Conservation (phyloP, 2,113 vertebrate species). For the Sinocyclocheilus rhinocerous region DNA sequence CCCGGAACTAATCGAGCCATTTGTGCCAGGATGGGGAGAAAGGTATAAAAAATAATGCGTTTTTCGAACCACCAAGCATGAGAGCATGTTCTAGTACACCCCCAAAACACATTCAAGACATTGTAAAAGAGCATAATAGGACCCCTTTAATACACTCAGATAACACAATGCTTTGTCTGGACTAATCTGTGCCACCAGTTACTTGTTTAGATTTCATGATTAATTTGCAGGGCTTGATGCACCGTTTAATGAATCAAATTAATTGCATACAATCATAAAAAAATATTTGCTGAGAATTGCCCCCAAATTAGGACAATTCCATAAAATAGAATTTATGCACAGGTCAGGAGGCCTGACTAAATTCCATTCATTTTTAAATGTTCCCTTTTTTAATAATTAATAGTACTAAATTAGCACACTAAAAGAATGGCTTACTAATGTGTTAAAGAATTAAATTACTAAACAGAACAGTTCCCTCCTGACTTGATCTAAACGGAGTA, state of each 20-base stretch:
- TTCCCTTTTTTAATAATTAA: background rate
- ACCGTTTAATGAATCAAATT: background rate
- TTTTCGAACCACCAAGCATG: too few species aligned
- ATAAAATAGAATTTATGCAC: background rate
- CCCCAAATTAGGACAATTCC: background rate
- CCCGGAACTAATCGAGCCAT: too few species aligned
- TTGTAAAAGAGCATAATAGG: too few species aligned
- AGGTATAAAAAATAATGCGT: too few species aligned
- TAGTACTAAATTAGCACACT: background rate
- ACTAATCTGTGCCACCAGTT: background rate
- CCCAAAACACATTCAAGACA: too few species aligned
- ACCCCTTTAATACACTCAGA: background rate
- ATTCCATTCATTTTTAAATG: background rate
- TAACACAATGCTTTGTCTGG: constrained; percentile 26
- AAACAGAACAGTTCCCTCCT: background rate
- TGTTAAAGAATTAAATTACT: background rate
- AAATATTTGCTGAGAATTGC: background rate
- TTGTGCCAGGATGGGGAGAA: too few species aligned
- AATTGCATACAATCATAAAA: background rate
- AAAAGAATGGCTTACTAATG: background rate
- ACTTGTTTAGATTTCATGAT: background rate
- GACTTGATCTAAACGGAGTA: background rate
- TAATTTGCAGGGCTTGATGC: background rate
- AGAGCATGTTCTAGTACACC: too few species aligned
- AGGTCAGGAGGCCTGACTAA: background rate